Evolutionary conservation across 35 echinoderm and acorn worm species (phyloP), one percentile per base, ranked within the genome.

Genomic region (Heliocidaris tuberculata): DNA sequence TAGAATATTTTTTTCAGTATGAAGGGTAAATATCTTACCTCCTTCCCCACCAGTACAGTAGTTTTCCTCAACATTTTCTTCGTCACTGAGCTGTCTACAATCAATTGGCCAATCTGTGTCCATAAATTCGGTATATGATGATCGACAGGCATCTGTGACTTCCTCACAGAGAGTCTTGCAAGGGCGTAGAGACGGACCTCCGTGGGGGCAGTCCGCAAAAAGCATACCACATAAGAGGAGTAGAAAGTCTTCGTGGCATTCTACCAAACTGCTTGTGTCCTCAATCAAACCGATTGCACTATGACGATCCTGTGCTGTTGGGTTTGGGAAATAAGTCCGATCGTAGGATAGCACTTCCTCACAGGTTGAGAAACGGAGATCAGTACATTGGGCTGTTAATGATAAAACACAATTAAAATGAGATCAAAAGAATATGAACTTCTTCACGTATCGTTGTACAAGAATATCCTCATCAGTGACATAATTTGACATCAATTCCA

Each of bases 41-140:
- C 91, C 91, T 59, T 93, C 91, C 32, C 91, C 91, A 52, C 91
- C 91, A 27, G 21, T 30, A 59, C 91, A 93, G 91, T n/a, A 93
- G 4, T 16, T 21, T 8, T 59, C 91, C 31, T 89, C 87, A 24
- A 52, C 48, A 32, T 50, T 27, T 13, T 31, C 48, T 16, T 49
- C 47, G 30, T 93, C 50, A 48, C 48, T 93, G 17, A 93, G 50
- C 30, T 93, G 11, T 19, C 13, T 59, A 48, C 91, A 93, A 12
- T 93, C 50, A 31, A 59, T 48, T 4, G 91, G 91, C 91, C 91
- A 93, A 3, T 30, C 29, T 48, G 13, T 7, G 24, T 49, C 19
- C 17, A 59, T n/a, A 5, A 31, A 13, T 48, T 0, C 48, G 27
- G 19, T 11, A n/a, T 56, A 93, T 10, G 48, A 30, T 11, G 11